A percentile compares a stretch with the other conserved stretches of the same genome.
Evolutionary conservation across 2,888 invertebrate genomes (phyloP).

Genomic region (Erebia palarica): DNA sequence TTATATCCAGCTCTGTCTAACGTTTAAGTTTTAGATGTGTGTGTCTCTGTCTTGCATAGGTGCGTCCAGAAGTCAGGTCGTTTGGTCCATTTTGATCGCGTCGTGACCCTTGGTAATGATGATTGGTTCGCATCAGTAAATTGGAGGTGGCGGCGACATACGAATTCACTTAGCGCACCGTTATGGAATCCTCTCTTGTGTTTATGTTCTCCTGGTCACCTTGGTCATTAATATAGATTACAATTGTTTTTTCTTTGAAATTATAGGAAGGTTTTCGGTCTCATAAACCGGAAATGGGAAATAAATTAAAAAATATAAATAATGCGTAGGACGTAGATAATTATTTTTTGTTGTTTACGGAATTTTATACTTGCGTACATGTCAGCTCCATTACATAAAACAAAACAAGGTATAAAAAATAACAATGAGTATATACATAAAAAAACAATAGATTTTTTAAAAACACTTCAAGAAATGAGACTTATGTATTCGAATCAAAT

Average conservation of each 20-base stretch:
- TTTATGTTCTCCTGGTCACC: constrained; percentile 37
- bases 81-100: constrained; percentile 54
- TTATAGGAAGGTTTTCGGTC: no score
- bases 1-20: constrained; percentile 46
- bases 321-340: no score
- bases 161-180: constrained; percentile 74
- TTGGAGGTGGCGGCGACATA: constrained; percentile 75
- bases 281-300: no score
- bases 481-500: no score
- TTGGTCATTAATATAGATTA: constrained; percentile 2
- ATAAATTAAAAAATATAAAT: no score
- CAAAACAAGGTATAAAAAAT: no score
- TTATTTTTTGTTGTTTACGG: no score
- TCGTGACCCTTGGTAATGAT: constrained; percentile 63
- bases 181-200: constrained; percentile 45
- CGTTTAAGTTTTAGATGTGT: constrained; percentile 34
- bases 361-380: no score
- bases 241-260: not conserved
- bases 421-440: no score
- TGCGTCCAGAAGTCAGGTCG: constrained; percentile 53
- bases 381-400: no score
- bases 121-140: constrained; percentile 71
- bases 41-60: constrained; percentile 56
- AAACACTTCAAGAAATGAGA: no score
- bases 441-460: no score